Evolutionary conservation across 2,797 vertebrate genomes (phyloP).

Genomic region (Acrossocheilus fasciatus): DNA sequence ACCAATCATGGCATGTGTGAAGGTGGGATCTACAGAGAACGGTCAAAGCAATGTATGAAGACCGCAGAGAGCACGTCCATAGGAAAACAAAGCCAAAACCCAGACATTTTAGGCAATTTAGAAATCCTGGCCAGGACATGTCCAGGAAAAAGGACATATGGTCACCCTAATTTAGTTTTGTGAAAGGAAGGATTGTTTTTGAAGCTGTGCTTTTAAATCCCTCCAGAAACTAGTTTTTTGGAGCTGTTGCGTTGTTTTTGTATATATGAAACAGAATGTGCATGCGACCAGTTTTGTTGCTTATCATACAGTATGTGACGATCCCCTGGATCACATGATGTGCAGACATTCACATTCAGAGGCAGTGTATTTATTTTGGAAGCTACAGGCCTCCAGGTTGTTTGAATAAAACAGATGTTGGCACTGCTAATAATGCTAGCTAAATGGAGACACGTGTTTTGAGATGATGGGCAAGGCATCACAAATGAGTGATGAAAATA

Average conservation of each 20-base stretch:
- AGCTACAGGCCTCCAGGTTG: neutral
- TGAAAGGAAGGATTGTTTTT: conserved; percentile 2
- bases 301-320: neutral
- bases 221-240: conserved; percentile 12
- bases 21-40: neutral
- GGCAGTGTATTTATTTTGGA: conserved; percentile 6
- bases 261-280: conserved; percentile 56
- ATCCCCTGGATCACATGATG: neutral
- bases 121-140: neutral
- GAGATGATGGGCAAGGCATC: neutral
- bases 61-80: neutral
- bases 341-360: conserved; percentile 28
- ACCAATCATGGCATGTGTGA: neutral
- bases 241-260: conserved; percentile 42
- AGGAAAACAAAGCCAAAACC: neutral
- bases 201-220: conserved; percentile 27
- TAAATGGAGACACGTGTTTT: neutral
- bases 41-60: neutral
- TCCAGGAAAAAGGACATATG: neutral
- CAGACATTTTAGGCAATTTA: neutral
- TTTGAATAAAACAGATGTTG: conserved; percentile 15
- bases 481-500: neutral
- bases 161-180: conserved; percentile 14
- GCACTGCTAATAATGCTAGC: neutral
- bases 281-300: neutral